Percentiles rank a stretch among this genome's conserved stretches.
Evolutionary conservation across 2,113 vertebrate genomes (phyloP).

Genomic region (Malurus elegans): DNA sequence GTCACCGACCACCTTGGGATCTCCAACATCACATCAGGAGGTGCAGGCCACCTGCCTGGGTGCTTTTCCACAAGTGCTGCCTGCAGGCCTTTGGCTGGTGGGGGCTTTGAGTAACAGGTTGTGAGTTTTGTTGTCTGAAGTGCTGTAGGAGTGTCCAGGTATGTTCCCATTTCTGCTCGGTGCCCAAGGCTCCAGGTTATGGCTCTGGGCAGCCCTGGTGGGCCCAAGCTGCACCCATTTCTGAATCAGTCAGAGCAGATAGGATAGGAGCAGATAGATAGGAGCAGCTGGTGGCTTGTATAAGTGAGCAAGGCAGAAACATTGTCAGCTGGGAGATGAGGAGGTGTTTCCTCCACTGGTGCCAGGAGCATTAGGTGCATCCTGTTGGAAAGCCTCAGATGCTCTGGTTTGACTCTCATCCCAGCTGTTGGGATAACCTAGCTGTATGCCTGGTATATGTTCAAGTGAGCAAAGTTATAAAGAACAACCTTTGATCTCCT

Average conservation of each 20-base stretch:
- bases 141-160: neutral
- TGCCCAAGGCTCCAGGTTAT: accelerated
- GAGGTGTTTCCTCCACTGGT: neutral
- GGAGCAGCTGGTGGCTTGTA: neutral
- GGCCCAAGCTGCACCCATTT: neutral
- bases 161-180: neutral
- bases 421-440: neutral
- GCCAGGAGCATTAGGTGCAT: neutral
- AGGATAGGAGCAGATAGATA: neutral
- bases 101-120: conserved; percentile 24
- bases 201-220: neutral
- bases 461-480: neutral
- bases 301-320: neutral
- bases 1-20: neutral
- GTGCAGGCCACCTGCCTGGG: neutral
- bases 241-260: accelerated
- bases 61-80: neutral
- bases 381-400: neutral
- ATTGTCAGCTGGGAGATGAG: neutral
- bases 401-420: neutral
- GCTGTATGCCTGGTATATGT: neutral
- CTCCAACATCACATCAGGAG: neutral
- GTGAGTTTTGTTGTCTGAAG: neutral
- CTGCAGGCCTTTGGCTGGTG: neutral
- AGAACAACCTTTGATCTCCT: neutral